Conservation (phyloP, 2,113 vertebrate genomes). For the Notechis scutatus region DNA sequence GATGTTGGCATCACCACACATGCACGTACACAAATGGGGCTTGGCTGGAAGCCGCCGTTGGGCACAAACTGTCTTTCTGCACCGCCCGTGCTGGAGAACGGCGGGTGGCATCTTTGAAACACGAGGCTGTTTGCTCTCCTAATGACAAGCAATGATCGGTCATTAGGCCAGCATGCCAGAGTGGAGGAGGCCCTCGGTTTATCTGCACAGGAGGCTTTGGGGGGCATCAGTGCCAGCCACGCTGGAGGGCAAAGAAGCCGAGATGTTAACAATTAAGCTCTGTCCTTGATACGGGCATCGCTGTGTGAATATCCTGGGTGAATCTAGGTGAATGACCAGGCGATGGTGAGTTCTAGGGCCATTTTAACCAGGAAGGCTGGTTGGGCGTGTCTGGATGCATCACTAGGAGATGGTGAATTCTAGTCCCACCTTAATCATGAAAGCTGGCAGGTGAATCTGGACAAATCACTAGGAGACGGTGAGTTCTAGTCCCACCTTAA, state of each 20-base stretch:
- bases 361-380: too few species aligned
- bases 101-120: background rate
- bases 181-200: too few species aligned
- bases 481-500: too few species aligned
- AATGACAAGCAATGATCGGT: background rate
- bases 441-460: too few species aligned
- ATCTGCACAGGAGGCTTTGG: background rate
- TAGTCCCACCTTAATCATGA: too few species aligned
- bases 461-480: too few species aligned
- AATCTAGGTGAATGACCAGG: too few species aligned
- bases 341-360: too few species aligned
- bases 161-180: background rate
- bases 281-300: background rate
- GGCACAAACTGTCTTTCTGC: background rate
- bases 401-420: too few species aligned
- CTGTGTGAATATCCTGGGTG: too few species aligned
- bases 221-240: accelerated
- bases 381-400: too few species aligned
- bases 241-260: background rate
- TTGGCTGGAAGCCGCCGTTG: background rate
- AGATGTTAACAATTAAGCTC: background rate
- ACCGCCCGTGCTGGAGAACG: background rate
- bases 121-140: background rate
- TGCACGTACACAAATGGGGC: too few species aligned
- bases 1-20: background rate